Evolutionary conservation across 2,797 vertebrate genomes (phyloP), one percentile per base, ranked within the genome.

Genomic region (Hybognathus amarus): DNA sequence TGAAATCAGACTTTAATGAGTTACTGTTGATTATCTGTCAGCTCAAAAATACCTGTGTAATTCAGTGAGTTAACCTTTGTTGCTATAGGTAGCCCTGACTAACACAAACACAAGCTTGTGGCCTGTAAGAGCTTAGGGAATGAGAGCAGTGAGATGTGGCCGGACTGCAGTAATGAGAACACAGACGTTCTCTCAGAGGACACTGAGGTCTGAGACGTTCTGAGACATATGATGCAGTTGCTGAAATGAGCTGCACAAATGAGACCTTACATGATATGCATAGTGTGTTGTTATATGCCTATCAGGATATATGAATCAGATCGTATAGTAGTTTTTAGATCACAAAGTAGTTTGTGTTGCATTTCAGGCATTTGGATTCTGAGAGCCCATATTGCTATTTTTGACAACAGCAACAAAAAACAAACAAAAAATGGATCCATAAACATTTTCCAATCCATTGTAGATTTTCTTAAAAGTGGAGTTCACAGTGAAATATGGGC

Each of bases 171-270:
- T 64, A 67, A 52, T 50, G 27, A 66, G 18, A 66, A 33, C 63
- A 50, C 61, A 78, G 27, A 78, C 7, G 76, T 66, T 27, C 42
- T 10, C 76, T 47, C n/a, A 22, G 24, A 42, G 9, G 38, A 63
- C 74, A 4, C 17, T 2, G 38, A 77, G 9, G 17, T 63, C 76
- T 66, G 27, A 52, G 6, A 33, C 3, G 30, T 33, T 33, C 30
- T 33, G 30, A 33, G 30, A 36, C 42, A 13, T 66, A 66, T 67
- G n/a, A n/a, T n/a, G n/a, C n/a, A n/a, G n/a, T n/a, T n/a, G 61
- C 20, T 78, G 27, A 78, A 78, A 78, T 67, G 42, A 36, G 18
- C 45, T 33, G 7, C 42, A 22, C 24, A 63, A 61, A 33, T 73
- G 6, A 74, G 15, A 54, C 18, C 5, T 30, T 33, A 33, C 70